Evolutionary conservation across 2,888 invertebrate species (phyloP), one percentile per base, ranked within the genome.

Genomic region (Tigriopus californicus): DNA sequence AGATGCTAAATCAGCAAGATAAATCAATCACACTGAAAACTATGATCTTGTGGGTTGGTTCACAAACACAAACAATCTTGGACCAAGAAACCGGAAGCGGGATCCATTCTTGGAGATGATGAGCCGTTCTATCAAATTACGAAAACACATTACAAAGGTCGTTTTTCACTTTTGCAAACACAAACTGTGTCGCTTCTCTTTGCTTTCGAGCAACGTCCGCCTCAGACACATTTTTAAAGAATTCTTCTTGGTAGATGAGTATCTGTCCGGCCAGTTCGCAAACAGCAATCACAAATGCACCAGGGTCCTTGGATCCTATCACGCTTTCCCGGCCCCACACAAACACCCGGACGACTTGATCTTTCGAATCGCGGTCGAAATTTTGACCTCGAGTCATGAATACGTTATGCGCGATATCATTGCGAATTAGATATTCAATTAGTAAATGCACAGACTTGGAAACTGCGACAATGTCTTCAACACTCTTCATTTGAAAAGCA

Each of bases 261-360:
- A 87, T 73, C 72, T 82, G 85, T 4, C 88, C 87, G 66, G 80
- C 80, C 0, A 86, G 68, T 69, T 88, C 88, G 65, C 80, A 80
- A 33, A 80, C 77, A n/a, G 84, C 88, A 12, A 83, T 76, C 73
- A 81, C 79, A 61, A 83, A 79, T 1, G 72, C 73, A 1, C 66
- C 68, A 15, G 77, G 67, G 60, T 77, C 73, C 67, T 84, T 85
- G 1, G 73, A 68, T 0, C 78, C 71, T 41, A 68, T 71, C 49
- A 72, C 74, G 33, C 76, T 73, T 62, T 74, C 76, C 60, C 85
- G 75, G 0, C 79, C 79, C 76, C 80, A 85, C n/a, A 85, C 68
- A 62, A 80, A 76, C 3, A 83, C 68, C 58, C 80, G 73, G 12
- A 80, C 66, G 22, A 73, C 71, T 61, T 75, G 70, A 60, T 62